Percentiles rank a stretch among this genome's conserved stretches.
Evolutionary conservation across 2,113 vertebrate genomes (phyloP).

Genomic region (Prietella phreatophila): DNA sequence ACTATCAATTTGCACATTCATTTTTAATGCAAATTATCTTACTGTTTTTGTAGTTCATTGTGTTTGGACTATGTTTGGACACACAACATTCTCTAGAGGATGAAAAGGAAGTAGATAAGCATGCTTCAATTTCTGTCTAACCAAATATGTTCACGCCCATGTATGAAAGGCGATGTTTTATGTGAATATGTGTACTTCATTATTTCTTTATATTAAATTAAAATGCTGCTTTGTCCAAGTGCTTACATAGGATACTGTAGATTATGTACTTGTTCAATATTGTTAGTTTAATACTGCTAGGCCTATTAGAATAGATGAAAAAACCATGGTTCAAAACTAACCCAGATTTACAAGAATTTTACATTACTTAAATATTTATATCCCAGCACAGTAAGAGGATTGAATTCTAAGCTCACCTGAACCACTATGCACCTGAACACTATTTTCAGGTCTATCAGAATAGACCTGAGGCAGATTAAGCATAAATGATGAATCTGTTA

Average conservation of each 20-base stretch:
- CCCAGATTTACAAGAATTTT: neutral
- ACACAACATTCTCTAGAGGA: neutral
- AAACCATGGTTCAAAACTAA: neutral
- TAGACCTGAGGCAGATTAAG: neutral
- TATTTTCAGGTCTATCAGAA: neutral
- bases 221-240: neutral
- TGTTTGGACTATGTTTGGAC: neutral
- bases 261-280: neutral
- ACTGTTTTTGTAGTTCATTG: neutral
- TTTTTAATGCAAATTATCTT: neutral
- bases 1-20: neutral
- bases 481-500: neutral
- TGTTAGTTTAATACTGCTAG: neutral
- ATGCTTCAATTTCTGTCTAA: neutral
- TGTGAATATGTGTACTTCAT: neutral
- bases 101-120: neutral
- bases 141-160: neutral
- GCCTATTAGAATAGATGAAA: neutral
- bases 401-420: neutral
- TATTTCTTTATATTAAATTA: constrained; percentile 8
- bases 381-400: neutral
- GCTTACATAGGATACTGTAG: neutral
- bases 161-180: neutral
- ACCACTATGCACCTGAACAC: neutral
- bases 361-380: neutral